Evolutionary conservation across 2,888 invertebrate species (phyloP).

Genomic region (Latrodectus hesperus): DNA sequence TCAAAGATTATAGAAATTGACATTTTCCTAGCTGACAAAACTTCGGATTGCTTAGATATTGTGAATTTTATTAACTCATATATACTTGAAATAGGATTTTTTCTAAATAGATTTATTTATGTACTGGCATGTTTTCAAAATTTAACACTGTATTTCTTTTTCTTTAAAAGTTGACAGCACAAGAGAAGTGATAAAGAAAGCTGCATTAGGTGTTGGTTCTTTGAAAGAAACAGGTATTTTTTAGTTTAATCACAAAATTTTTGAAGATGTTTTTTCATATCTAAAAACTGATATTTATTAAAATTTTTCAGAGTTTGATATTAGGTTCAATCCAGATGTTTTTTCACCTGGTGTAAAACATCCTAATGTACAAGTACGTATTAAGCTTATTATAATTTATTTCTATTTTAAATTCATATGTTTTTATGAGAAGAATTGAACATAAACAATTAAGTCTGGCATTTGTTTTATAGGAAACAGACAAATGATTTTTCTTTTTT

Average conservation of each 20-base stretch:
- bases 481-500: no score
- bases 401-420: not conserved
- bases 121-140: conserved; percentile 73
- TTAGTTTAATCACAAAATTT: not conserved
- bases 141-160: no score
- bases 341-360: conserved; percentile 95
- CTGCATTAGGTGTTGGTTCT: conserved; percentile 93
- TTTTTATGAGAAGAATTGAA: no score
- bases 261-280: not conserved
- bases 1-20: no score
- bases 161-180: conserved; percentile 82
- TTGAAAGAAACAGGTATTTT: conserved; percentile 84
- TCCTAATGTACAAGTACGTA: conserved; percentile 80
- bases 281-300: conserved; percentile 4
- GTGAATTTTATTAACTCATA: no score
- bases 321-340: conserved; percentile 98
- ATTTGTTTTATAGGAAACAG: no score
- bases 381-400: not conserved
- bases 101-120: no score
- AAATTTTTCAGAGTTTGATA: conserved; percentile 85
- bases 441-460: not conserved
- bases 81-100: no score
- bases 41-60: no score
- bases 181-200: conserved; percentile 87
- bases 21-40: no score